phyloP scores from a whole-genome alignment of 64 coral and sea anemone species.

The Porites lutea region DNA sequence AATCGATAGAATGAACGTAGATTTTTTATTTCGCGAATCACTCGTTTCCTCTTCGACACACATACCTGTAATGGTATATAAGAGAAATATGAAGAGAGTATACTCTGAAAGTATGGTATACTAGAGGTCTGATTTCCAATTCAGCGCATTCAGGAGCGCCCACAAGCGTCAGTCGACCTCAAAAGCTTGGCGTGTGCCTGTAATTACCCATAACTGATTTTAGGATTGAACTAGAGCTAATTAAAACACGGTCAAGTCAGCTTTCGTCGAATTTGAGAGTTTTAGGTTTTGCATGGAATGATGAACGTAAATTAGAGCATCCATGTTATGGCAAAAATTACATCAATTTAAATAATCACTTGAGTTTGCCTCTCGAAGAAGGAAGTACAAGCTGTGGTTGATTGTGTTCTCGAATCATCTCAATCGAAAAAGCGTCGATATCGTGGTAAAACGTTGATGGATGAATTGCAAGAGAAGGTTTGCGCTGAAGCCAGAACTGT shows the following conservation, averaged over 20 bases:
- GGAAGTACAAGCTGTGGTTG: conserved; percentile 38
- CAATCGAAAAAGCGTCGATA: conserved; percentile 63
- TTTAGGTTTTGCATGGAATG: background rate
- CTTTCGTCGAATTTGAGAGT: background rate
- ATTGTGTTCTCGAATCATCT: conserved; percentile 56
- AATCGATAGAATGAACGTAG: too few species aligned
- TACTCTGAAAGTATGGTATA: too few species aligned
- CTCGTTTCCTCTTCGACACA: too few species aligned
- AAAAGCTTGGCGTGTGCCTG: too few species aligned
- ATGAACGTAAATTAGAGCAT: background rate
- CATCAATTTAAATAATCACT: background rate
- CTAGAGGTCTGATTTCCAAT: too few species aligned
- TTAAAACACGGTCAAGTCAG: background rate
- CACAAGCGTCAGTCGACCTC: too few species aligned
- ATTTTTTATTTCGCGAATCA: too few species aligned
- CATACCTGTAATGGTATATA: too few species aligned
- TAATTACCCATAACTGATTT: too few species aligned
- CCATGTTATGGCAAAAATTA: background rate
- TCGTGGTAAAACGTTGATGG: conserved; percentile 26
- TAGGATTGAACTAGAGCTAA: background rate
- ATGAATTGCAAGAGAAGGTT: conserved; percentile 48
- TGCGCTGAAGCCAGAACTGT: conserved; percentile 44
- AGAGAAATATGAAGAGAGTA: too few species aligned
- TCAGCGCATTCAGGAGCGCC: too few species aligned
- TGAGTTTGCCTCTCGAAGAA: background rate